phyloP scores from a whole-genome alignment of 2,888 invertebrate genomes.

The Diachrysia chrysitis region DNA sequence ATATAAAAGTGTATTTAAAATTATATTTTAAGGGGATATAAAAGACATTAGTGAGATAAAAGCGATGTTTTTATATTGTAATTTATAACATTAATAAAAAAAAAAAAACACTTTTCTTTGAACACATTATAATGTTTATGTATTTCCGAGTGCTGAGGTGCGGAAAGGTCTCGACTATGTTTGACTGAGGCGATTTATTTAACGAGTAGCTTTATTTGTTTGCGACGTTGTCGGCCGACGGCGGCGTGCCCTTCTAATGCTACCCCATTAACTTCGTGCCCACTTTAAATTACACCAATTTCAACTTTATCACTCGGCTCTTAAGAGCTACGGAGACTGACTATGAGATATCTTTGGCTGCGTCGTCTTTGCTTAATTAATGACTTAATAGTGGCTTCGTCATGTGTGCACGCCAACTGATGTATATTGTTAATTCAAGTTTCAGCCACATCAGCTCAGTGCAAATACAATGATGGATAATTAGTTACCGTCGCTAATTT shows the following conservation, averaged over 20 bases:
- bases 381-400: slow-evolving; percentile 79
- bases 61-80: slow-evolving; percentile 24
- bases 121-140: slow-evolving; percentile 78
- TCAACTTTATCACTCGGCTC: slow-evolving; percentile 70
- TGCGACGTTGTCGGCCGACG: slow-evolving; percentile 69
- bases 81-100: slow-evolving; percentile 27
- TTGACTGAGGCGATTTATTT: slow-evolving; percentile 83
- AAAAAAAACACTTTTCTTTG: slow-evolving; percentile 58
- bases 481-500: slow-evolving; percentile 51
- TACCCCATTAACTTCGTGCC: slow-evolving; percentile 76
- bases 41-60: slow-evolving; percentile 10
- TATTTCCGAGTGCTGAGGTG: slow-evolving; percentile 76
- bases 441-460: slow-evolving; percentile 54
- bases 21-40: slow-evolving; percentile 3
- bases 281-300: slow-evolving; percentile 70
- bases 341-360: slow-evolving; percentile 58
- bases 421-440: slow-evolving; percentile 66
- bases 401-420: slow-evolving; percentile 69
- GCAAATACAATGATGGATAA: slow-evolving; percentile 58
- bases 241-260: slow-evolving; percentile 75
- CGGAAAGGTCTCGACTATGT: slow-evolving; percentile 79
- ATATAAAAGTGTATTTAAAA: neutral
- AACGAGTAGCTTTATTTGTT: slow-evolving; percentile 84
- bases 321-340: slow-evolving; percentile 62
- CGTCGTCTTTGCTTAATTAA: slow-evolving; percentile 74